Base-by-base conservation (phyloP, 35 echinoderm and acorn worm species). In the Nesometra sesokonis region DNA sequence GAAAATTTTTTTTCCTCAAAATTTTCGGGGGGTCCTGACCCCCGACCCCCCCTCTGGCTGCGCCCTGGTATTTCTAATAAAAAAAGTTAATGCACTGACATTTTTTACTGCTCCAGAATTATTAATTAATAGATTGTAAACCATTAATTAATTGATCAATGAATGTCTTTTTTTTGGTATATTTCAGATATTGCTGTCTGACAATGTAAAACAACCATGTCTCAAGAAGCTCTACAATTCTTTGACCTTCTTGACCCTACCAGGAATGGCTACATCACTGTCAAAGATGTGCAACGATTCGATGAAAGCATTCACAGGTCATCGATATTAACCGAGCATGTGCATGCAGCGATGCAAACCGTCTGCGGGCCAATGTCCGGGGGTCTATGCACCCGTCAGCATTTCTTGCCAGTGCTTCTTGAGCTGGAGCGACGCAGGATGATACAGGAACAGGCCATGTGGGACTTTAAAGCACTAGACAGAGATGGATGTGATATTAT, bases 381-480 rank as follows among this genome's bases (percentile, higher is more conserved):
- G 36, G 85, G 82, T 21, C 77, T 80, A 78, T 98, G 95, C 78
- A 82, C 83, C 17, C 91, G 91, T 46, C 34, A 84, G 46, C 86
- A 89, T 11, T 98, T 98, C 77, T 30, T 98, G 4, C 89, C 90
- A 37, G 83, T 98, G 0, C 89, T 98, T 3, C 85, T 98, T 31
- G 95, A 98, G 83, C 36, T 98, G 33, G 95, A 98, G 89, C 83
- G 95, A 27, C 88, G 95, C 13, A 91, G 82, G 32, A 86, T 85
- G 0, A 57, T 94, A 37, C 92, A 94, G 77, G 82, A 98, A 32
- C 77, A 90, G 85, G 87, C 92, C 5, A 92, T 89, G 95, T 98
- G 95, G 95, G 95, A 98, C 85, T 98, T 98, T 83, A 91, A 94
- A 85, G 93, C 89, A 27, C 87, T 98, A 0, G 95, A 98, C 77